A percentile compares a stretch with the other conserved stretches of the same genome.
phyloP scores from a whole-genome alignment of 1,140 invertebrate species.

The Arion vulgaris region DNA sequence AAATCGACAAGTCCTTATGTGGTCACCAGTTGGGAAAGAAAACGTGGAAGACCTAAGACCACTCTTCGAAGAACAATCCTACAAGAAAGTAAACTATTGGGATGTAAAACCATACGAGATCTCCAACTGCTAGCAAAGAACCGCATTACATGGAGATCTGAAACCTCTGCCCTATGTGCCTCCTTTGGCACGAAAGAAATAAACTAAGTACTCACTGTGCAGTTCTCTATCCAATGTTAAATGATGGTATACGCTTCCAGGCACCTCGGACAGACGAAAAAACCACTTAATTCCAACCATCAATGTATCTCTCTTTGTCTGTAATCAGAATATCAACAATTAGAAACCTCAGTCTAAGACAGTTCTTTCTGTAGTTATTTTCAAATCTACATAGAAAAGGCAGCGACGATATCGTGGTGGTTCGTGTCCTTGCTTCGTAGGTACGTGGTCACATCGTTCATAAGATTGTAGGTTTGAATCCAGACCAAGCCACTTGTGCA shows the following conservation, averaged over 20 bases:
- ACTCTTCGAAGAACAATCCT: background rate
- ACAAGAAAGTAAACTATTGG: background rate
- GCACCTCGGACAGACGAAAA: slow-evolving; percentile 74
- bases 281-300: slow-evolving; percentile 76
- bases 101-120: background rate
- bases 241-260: slow-evolving; percentile 75
- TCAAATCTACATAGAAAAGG: too few species aligned
- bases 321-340: slow-evolving; percentile 34
- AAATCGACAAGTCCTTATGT: too few species aligned
- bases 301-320: slow-evolving; percentile 75
- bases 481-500: too few species aligned
- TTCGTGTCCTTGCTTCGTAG: too few species aligned
- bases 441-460: too few species aligned
- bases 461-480: too few species aligned
- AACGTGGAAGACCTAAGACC: background rate
- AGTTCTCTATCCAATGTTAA: slow-evolving; percentile 74
- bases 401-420: too few species aligned
- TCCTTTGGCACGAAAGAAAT: background rate
- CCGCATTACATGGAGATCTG: too few species aligned
- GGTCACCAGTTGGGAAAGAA: background rate
- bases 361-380: too few species aligned
- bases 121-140: background rate
- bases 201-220: slow-evolving; percentile 54
- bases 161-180: too few species aligned
- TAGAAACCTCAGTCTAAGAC: too few species aligned